Conservation (phyloP, 2,113 vertebrate genomes). For the Lanius collurio region DNA sequence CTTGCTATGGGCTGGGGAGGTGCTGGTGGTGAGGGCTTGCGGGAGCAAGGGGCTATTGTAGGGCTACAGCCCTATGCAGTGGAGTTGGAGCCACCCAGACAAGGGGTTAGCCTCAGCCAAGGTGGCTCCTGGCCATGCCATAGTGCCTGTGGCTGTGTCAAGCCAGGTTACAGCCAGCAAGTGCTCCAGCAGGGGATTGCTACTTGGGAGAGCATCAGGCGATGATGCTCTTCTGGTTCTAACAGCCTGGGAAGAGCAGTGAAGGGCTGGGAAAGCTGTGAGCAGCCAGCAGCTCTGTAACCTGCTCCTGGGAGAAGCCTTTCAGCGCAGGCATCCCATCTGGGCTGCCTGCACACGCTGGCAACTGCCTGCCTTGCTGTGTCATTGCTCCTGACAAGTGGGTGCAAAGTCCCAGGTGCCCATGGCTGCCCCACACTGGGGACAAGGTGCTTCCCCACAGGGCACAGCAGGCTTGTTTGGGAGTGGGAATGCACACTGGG, state of each 20-base stretch:
- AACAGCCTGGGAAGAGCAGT: not conserved
- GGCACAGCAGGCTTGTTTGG: not conserved
- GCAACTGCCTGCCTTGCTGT: not conserved
- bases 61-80: not conserved
- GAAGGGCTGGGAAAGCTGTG: not conserved
- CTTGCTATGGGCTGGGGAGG: not conserved
- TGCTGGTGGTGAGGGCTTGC: not conserved
- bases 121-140: not conserved
- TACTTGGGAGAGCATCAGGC: not conserved
- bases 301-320: not conserved
- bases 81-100: not conserved
- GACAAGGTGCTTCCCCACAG: not conserved
- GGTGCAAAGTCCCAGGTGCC: not conserved
- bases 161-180: not conserved
- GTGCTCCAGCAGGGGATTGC: not conserved
- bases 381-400: not conserved
- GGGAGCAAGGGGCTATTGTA: not conserved
- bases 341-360: not conserved
- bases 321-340: not conserved
- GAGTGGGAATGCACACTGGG: not conserved
- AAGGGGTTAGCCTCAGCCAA: not conserved
- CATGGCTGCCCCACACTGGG: rapidly evolving
- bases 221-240: not conserved
- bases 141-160: not conserved
- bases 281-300: not conserved